Base-by-base conservation (phyloP, 2,888 invertebrate genomes). In the Euzophera pinguis region DNA sequence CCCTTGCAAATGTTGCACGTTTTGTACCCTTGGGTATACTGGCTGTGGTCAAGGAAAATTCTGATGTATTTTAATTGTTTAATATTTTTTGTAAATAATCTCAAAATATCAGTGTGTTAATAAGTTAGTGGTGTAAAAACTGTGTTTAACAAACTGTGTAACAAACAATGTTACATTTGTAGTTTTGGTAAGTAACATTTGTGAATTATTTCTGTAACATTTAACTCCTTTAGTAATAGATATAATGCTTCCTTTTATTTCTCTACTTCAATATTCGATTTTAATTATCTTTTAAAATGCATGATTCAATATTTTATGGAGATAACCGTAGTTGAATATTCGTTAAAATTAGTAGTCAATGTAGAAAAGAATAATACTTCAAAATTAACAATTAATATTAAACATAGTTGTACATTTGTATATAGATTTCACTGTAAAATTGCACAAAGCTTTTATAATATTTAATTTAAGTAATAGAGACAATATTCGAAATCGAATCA, bases 31-130 rank as follows among this genome's bases (percentile, higher is more conserved):
- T 35, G n/a, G 3, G 3, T 35, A 35, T 35, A 35, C n/a, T 35
- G 35, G 35, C 35, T 10, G 22, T 22, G 22, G 22, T 22, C n/a
- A 22, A 22, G 22, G 22, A 22, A 22, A 22, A 22, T n/a, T n/a
- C n/a, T n/a, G n/a, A n/a, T n/a, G n/a, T n/a, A 22, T 5, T 22
- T 22, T 55, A 64, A 60, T 62, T 54, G 63, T 61, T 64, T 63
- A 65, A 54, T 65, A 65, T 62, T 69, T 54, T 60, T 10, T 10
- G 10, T 34, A 34, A 34, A 34, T 34, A 10, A 34, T 34, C n/a
- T n/a, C n/a, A n/a, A n/a, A n/a, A n/a, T n/a, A n/a, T n/a, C n/a
- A n/a, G n/a, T n/a, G n/a, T n/a, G 34, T 34, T 14, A 38, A 3
- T 13, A 35, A n/a, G 10, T 35, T 9, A 35, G 9, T n/a, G n/a